Conservation (phyloP, 2,888 invertebrate species). For the Tholera decimalis region DNA sequence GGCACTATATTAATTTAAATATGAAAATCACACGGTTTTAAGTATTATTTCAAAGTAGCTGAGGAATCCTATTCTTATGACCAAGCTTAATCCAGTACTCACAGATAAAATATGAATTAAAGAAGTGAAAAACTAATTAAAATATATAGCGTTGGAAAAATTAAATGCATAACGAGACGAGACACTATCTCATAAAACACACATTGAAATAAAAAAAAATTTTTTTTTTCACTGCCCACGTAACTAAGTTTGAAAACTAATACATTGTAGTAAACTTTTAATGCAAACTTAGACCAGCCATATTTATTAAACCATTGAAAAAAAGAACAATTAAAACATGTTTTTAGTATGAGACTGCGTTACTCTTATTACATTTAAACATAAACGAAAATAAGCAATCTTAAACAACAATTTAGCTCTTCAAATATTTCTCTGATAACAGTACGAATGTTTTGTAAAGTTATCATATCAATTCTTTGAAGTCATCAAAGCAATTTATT, state of each 20-base stretch:
- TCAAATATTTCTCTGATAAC: slow-evolving; percentile 12
- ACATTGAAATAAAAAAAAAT: no score
- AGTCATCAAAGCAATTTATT: slow-evolving; percentile 40
- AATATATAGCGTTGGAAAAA: no score
- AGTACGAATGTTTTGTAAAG: slow-evolving; percentile 22
- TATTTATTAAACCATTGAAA: not conserved
- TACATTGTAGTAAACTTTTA: no score
- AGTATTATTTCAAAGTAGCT: not conserved
- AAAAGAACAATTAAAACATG: not conserved
- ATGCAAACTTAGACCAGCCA: no score
- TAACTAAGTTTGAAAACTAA: no score
- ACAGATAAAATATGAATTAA: no score
- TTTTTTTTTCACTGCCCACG: no score
- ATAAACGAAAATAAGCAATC: slow-evolving; percentile 3
- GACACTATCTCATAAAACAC: no score
- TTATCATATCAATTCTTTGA: slow-evolving; percentile 32
- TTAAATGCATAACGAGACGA: no score
- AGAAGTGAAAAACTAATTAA: no score
- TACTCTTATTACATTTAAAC: not conserved
- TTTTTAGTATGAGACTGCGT: not conserved
- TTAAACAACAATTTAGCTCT: slow-evolving; percentile 15
- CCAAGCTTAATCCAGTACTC: not conserved
- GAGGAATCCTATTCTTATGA: not conserved
- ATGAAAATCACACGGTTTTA: not conserved
- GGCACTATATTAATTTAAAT: no score